phyloP scores from a whole-genome alignment of 2,888 invertebrate genomes.

The Orchestes rusci region DNA sequence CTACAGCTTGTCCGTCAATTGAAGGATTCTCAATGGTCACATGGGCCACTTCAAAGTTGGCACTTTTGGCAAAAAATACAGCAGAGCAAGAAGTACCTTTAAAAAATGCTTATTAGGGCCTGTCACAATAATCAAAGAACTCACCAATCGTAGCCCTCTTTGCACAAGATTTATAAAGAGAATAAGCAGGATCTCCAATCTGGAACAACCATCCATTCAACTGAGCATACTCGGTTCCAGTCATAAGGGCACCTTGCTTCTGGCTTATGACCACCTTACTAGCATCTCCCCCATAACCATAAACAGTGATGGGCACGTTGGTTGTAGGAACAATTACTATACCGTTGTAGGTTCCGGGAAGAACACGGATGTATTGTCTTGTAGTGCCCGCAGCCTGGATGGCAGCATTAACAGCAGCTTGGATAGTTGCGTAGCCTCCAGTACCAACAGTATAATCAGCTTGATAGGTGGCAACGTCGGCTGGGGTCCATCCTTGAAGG shows the following conservation, averaged over 20 bases:
- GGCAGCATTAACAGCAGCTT: slow-evolving; percentile 15
- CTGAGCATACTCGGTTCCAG: slow-evolving; percentile 14
- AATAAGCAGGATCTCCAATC: slow-evolving; percentile 16
- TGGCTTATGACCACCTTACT: slow-evolving; percentile 12
- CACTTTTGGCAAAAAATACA: slow-evolving; percentile 4
- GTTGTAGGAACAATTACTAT: slow-evolving; percentile 13
- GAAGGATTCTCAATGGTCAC: slow-evolving; percentile 12
- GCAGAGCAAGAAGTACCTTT: slow-evolving; percentile 7
- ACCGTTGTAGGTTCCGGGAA: slow-evolving; percentile 12
- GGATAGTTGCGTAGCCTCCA: slow-evolving; percentile 9
- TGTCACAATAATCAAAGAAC: too few species aligned
- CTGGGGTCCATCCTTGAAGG: slow-evolving; percentile 14
- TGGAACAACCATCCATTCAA: slow-evolving; percentile 12
- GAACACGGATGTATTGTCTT: slow-evolving; percentile 13
- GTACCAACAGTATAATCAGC: slow-evolving; percentile 13
- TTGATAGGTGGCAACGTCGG: background rate
- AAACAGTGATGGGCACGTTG: slow-evolving; percentile 15
- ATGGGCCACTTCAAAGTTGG: slow-evolving; percentile 6
- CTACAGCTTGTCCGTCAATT: slow-evolving; percentile 11
- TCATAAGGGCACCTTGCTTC: slow-evolving; percentile 7
- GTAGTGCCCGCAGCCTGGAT: slow-evolving; percentile 17
- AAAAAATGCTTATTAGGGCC: background rate
- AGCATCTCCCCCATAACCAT: slow-evolving; percentile 7
- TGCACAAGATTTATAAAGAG: slow-evolving; percentile 10
- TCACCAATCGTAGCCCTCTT: slow-evolving; percentile 8